Evolutionary conservation across 1,140 invertebrate species (phyloP).

Genomic region (Oncopodura yosiiana): DNA sequence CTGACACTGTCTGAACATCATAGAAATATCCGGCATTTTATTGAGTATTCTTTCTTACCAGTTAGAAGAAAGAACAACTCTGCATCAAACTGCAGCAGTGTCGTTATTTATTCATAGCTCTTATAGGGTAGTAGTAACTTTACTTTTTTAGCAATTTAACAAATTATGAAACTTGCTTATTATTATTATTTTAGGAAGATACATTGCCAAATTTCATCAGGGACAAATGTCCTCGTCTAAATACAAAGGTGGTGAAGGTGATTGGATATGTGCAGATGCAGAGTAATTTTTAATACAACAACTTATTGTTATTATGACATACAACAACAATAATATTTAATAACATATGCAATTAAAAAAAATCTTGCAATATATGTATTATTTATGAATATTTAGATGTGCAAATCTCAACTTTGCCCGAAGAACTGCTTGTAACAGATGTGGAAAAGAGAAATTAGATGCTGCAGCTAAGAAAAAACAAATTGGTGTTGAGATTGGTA

Average conservation of each 20-base stretch:
- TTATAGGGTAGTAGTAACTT: no score
- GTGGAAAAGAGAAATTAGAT: constrained; percentile 60
- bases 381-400: constrained; percentile 58
- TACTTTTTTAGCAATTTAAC: no score
- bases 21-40: no score
- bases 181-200: no score
- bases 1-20: no score
- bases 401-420: constrained; percentile 91
- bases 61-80: no score
- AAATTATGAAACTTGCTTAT: no score
- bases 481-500: constrained; percentile 92
- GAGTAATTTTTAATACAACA: constrained; percentile 16
- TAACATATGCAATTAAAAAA: not conserved
- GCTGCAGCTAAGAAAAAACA: constrained; percentile 66
- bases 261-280: constrained; percentile 33
- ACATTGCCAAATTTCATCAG: no score
- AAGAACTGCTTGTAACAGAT: constrained; percentile 79
- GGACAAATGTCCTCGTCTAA: constrained; percentile 2
- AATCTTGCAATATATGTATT: not conserved
- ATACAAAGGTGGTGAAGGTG: constrained; percentile 25
- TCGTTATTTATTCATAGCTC: no score
- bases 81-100: no score
- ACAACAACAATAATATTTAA: not conserved
- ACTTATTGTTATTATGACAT: not conserved
- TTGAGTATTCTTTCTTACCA: no score